Evolutionary conservation across 53 echinoderm and acorn worm genomes (phyloP).

Genomic region (Paelopatides confundens): DNA sequence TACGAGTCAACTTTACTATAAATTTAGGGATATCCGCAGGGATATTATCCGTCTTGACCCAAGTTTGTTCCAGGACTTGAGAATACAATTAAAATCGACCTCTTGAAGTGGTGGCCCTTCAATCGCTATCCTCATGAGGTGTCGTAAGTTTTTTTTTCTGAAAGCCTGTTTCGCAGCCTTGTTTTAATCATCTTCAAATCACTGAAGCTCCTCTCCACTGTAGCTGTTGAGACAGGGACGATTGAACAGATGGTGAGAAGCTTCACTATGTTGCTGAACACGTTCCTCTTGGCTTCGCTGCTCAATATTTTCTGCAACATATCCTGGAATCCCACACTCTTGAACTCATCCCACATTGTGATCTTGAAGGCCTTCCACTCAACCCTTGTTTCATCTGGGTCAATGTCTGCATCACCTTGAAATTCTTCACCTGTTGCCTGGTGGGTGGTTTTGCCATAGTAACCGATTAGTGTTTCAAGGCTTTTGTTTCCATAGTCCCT

Average conservation of each 20-base stretch:
- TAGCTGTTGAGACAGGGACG: conserved; percentile 2
- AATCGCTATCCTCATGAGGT: too few species aligned
- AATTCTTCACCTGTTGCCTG: conserved; percentile 10
- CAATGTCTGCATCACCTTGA: not conserved
- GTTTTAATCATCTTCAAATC: conserved; percentile 1
- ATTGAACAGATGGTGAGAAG: conserved; percentile 7
- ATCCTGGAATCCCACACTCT: too few species aligned
- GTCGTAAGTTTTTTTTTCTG: too few species aligned
- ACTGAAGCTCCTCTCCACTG: not conserved
- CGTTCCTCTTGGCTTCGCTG: conserved; percentile 2
- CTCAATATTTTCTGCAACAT: conserved; percentile 7
- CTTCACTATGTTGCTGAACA: not conserved
- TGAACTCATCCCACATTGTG: conserved; percentile 25
- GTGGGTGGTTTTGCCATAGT: not conserved
- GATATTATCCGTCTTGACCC: too few species aligned
- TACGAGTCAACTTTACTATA: too few species aligned
- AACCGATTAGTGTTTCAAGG: not conserved
- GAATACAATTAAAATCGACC: too few species aligned
- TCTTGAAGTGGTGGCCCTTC: too few species aligned
- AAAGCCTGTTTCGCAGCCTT: conserved; percentile 9
- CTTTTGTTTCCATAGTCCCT: not conserved
- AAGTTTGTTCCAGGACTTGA: too few species aligned
- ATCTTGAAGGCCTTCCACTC: conserved; percentile 19
- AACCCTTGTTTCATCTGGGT: conserved; percentile 6
- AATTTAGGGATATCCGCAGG: too few species aligned